Conservation (phyloP, 2,113 vertebrate genomes). For the Delphinapterus leucas region DNA sequence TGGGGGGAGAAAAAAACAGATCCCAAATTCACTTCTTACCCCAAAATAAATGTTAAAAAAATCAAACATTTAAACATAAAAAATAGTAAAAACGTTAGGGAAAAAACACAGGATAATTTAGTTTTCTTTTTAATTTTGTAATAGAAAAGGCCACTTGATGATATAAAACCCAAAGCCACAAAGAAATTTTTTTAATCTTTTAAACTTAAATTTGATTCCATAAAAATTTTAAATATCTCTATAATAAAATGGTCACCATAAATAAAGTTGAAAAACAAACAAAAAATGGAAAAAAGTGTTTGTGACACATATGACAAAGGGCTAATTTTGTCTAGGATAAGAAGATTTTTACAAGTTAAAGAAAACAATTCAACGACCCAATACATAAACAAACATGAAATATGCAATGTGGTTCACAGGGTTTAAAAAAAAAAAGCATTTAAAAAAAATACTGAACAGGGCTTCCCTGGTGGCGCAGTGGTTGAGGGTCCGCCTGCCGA, state of each 20-base stretch:
- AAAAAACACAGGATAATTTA: background rate
- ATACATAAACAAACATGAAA: background rate
- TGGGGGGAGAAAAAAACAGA: background rate
- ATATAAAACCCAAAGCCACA: background rate
- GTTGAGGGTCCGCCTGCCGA: no score
- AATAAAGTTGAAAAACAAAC: background rate
- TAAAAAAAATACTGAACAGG: background rate
- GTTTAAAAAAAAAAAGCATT: no score
- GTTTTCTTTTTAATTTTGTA: background rate
- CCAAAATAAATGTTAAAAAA: slow-evolving; percentile 6
- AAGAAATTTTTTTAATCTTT: background rate
- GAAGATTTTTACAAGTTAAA: background rate
- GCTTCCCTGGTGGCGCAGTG: no score
- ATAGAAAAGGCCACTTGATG: background rate
- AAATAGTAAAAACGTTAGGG: background rate
- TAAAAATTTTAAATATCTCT: background rate
- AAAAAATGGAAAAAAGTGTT: background rate
- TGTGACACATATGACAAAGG: background rate
- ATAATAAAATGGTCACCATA: background rate
- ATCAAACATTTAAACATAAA: background rate
- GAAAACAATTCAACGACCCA: background rate
- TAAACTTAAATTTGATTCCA: background rate
- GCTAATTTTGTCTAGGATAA: background rate
- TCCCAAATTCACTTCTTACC: slow-evolving; percentile 4
- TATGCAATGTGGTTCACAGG: background rate